Evolutionary conservation across 1,140 invertebrate genomes (phyloP).

Genomic region (Drosophila insularis): DNA sequence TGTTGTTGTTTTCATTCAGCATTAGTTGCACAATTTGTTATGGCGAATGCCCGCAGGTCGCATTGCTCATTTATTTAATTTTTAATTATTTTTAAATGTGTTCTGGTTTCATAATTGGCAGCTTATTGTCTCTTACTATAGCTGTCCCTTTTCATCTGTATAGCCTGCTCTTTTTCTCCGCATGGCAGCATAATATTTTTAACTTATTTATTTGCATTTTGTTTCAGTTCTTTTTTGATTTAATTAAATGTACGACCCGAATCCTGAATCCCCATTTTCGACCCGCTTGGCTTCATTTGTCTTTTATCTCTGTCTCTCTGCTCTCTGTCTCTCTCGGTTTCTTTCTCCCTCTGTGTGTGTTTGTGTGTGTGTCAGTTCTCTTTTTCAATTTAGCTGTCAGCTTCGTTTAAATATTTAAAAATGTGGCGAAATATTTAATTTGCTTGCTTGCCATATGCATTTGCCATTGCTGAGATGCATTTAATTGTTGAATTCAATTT

Average conservation of each 20-base stretch:
- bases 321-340: not conserved
- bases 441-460: slow-evolving; percentile 58
- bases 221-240: slow-evolving; percentile 36
- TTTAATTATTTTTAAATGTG: slow-evolving; percentile 73
- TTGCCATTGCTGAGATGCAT: slow-evolving; percentile 37
- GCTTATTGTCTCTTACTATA: slow-evolving; percentile 44
- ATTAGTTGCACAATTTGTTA: slow-evolving; percentile 60
- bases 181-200: slow-evolving; percentile 32
- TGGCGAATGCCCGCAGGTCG: slow-evolving; percentile 26
- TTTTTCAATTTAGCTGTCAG: slow-evolving; percentile 63
- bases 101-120: slow-evolving; percentile 70
- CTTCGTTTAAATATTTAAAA: slow-evolving; percentile 49
- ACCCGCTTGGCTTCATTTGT: slow-evolving; percentile 29
- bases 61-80: slow-evolving; percentile 62
- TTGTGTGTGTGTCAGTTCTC: slow-evolving; percentile 19
- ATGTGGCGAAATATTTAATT: slow-evolving; percentile 49
- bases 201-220: slow-evolving; percentile 11
- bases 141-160: not conserved
- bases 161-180: not conserved
- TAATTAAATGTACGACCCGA: slow-evolving; percentile 64
- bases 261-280: slow-evolving; percentile 30
- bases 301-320: not conserved
- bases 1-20: slow-evolving; percentile 24
- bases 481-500: slow-evolving; percentile 42
- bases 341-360: not conserved